Conservation (phyloP, 2,888 invertebrate genomes). For the Pomacea canaliculata region DNA sequence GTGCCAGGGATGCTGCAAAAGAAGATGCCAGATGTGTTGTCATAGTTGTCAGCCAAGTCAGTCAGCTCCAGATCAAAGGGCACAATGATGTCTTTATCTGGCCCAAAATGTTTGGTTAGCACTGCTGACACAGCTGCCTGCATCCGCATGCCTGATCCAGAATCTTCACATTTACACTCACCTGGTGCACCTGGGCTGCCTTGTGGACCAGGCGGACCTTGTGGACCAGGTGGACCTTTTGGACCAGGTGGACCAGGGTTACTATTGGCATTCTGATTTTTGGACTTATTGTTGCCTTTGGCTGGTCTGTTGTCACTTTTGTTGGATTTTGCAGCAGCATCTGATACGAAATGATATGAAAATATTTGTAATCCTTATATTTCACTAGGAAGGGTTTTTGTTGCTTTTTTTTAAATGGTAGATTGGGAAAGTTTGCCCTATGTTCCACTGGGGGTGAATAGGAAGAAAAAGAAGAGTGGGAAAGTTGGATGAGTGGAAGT, state of each 20-base stretch:
- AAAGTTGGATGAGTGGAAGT: too few relatives aligned
- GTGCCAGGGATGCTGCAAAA: slow-evolving; percentile 46
- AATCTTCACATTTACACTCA: not conserved
- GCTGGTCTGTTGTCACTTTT: not conserved
- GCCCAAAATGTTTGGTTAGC: slow-evolving; percentile 45
- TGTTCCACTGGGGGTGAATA: too few relatives aligned
- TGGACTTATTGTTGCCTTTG: not conserved
- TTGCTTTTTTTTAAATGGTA: too few relatives aligned
- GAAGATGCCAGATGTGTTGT: slow-evolving; percentile 43
- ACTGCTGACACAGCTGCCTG: slow-evolving; percentile 43
- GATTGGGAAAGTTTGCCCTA: too few relatives aligned
- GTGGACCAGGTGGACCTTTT: slow-evolving; percentile 5
- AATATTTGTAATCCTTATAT: too few relatives aligned
- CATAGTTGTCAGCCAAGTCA: slow-evolving; percentile 47
- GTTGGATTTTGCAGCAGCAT: not conserved
- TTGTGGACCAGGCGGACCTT: slow-evolving; percentile 14
- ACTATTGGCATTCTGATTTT: not conserved
- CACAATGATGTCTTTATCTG: slow-evolving; percentile 41
- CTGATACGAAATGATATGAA: too few relatives aligned
- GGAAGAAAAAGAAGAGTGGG: too few relatives aligned
- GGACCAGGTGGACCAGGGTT: not conserved
- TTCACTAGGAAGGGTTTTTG: too few relatives aligned
- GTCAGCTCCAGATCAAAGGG: slow-evolving; percentile 44
- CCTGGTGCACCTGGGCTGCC: slow-evolving; percentile 21
- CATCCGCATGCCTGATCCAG: slow-evolving; percentile 9